Conservation (phyloP, 30 jellyfish, hydroid and myxozoan genomes). For the Morbakka virulenta region DNA sequence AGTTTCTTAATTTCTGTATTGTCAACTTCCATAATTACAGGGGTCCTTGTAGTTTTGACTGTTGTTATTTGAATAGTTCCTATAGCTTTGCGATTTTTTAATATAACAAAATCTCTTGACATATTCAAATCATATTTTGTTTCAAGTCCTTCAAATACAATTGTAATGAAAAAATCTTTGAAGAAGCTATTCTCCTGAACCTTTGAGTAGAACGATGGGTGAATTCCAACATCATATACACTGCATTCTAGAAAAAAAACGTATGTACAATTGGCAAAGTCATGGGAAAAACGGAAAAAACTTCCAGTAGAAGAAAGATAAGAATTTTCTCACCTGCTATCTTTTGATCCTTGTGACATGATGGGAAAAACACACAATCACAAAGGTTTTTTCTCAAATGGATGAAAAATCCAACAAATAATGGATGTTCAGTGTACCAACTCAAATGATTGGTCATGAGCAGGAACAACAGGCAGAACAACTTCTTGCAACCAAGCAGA, state of each 20-base stretch:
- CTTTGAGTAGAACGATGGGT: slow-evolving; percentile 73
- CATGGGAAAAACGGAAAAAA: no score
- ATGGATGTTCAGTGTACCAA: no score
- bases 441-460: no score
- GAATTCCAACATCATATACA: slow-evolving; percentile 80
- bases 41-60: slow-evolving; percentile 81
- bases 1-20: slow-evolving; percentile 53
- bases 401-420: no score
- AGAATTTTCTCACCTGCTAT: background rate
- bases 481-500: no score
- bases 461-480: no score
- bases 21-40: slow-evolving; percentile 94
- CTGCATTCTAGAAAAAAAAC: slow-evolving; percentile 58
- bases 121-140: slow-evolving; percentile 64
- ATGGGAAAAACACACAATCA: background rate
- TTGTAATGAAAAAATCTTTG: slow-evolving; percentile 83
- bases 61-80: slow-evolving; percentile 82
- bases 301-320: background rate
- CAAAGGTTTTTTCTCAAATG: no score
- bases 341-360: background rate
- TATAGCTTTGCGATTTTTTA: slow-evolving; percentile 85
- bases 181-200: slow-evolving; percentile 50
- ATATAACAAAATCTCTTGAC: slow-evolving; percentile 34
- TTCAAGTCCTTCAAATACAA: slow-evolving; percentile 80
- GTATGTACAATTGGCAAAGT: background rate